Evolutionary conservation across 2,888 invertebrate species (phyloP), one percentile per base, ranked within the genome.

Genomic region (Melieria picta): DNA sequence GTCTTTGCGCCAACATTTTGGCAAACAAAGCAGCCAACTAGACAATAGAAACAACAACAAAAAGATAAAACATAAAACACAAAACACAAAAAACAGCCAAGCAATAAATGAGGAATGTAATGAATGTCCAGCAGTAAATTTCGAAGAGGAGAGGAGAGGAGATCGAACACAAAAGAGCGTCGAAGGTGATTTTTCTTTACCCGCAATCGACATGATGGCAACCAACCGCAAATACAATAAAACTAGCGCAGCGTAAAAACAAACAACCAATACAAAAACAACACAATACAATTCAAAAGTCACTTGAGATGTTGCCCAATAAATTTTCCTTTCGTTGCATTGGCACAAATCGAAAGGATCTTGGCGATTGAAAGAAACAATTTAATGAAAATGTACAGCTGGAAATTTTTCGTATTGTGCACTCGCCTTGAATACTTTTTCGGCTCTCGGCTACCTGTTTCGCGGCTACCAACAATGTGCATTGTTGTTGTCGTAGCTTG

Each of bases 281-380:
- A 30, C 57, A 70, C 65, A 70, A 70, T 70, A 57, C 56, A 65
- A 65, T 64, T 65, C 45, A 70, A 65, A 70, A 70, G 70, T 70
- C 70, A 65, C 52, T 70, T 69, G 55, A 48, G 42, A 69, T 56
- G 63, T 30, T 58, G 11, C 42, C 58, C 42, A 55, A 55, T 65
- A 55, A 10, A 2, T 10, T 6, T n/a, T 10, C 45, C 52, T 11
- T 65, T 46, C 13, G 13, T 30, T 30, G 30, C 30, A 30, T 30
- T 30, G 58, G 5, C 47, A 16, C 13, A 43, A 13, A 30, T 50
- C 30, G 16, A 47, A 58, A 66, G 58, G 30, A 30, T 30, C 13
- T 66, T 43, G 48, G 6, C 42, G 13, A n/a, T 64, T 50, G 11
- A 10, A 65, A 48, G 10, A 43, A 55, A 65, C 55, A 65, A 65